A percentile compares a stretch with the other conserved stretches of the same genome.
phyloP scores from a whole-genome alignment of 2,797 vertebrate genomes.

The Holocentrus rufus region DNA sequence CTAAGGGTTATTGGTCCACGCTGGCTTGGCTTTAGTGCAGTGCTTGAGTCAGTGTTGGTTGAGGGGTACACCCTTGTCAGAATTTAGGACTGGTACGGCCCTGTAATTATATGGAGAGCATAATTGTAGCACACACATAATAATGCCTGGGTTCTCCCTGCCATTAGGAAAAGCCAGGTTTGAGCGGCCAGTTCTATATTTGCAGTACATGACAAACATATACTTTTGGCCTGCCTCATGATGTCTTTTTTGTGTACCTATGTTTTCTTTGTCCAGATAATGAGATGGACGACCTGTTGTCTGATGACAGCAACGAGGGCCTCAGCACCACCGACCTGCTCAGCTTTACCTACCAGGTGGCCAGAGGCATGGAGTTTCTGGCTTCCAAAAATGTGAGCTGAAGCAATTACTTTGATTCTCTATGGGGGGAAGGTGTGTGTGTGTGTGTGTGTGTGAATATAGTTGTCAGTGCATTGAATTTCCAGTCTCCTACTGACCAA shows the following conservation, averaged over 20 bases:
- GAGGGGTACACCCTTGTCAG: constrained; percentile 78
- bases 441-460: fast-evolving
- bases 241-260: constrained; percentile 37
- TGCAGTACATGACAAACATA: constrained; percentile 54
- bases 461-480: background rate
- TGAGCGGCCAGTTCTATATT: constrained; percentile 74
- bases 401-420: background rate
- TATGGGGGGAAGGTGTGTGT: background rate
- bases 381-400: constrained; percentile 96
- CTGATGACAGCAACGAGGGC: constrained; percentile 88
- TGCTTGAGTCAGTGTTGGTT: constrained; percentile 69
- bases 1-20: constrained; percentile 39
- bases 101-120: constrained; percentile 79
- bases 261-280: constrained; percentile 77
- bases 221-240: constrained; percentile 28
- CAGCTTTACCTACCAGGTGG: constrained; percentile 98
- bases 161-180: constrained; percentile 76
- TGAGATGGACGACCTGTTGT: constrained; percentile 90
- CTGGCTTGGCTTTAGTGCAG: constrained; percentile 52
- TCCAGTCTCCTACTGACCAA: background rate
- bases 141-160: constrained; percentile 77
- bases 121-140: constrained; percentile 79
- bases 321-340: constrained; percentile 92
- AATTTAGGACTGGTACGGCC: constrained; percentile 70
- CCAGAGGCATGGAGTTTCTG: constrained; percentile 97